A percentile compares a stretch with the other conserved stretches of the same genome.
Conservation (phyloP, 2,888 invertebrate genomes). For the Lymantria dispar region DNA sequence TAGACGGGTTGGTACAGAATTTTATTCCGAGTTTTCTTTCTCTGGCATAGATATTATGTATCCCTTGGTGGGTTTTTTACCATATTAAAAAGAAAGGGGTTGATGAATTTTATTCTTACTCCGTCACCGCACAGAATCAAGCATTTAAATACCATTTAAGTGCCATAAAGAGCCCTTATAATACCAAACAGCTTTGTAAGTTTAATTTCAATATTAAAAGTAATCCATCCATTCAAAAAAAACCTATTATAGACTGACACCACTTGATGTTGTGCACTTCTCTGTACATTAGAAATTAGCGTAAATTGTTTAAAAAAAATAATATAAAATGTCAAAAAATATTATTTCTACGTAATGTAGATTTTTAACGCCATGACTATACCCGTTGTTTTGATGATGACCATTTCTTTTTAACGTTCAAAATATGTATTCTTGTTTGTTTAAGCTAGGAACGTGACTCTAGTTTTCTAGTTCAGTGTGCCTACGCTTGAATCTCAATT, state of each 20-base stretch:
- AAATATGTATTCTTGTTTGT: background rate
- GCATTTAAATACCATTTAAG: conserved; percentile 5
- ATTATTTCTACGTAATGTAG: conserved; percentile 41
- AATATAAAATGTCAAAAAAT: conserved; percentile 42
- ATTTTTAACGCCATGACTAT: conserved; percentile 40
- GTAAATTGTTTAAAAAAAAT: conserved; percentile 53
- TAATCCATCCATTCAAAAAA: conserved; percentile 69
- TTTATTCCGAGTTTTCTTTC: no score
- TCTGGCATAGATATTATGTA: no score
- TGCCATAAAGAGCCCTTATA: conserved; percentile 20
- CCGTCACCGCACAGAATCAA: conserved; percentile 5
- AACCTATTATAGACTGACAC: conserved; percentile 81
- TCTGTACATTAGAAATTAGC: conserved; percentile 70
- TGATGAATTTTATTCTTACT: no score
- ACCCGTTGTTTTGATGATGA: conserved; percentile 27
- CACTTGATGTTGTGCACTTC: conserved; percentile 77
- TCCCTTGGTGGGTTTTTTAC: no score
- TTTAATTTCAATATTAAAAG: conserved; percentile 47
- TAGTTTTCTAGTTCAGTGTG: no score
- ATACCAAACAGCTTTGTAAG: conserved; percentile 41
- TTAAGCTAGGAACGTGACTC: no score
- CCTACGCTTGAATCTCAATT: no score
- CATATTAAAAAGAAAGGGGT: no score
- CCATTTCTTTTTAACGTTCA: conserved; percentile 17
- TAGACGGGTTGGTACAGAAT: no score